Evolutionary conservation across 2,113 vertebrate genomes (phyloP).

Genomic region (Leucosticte australis): DNA sequence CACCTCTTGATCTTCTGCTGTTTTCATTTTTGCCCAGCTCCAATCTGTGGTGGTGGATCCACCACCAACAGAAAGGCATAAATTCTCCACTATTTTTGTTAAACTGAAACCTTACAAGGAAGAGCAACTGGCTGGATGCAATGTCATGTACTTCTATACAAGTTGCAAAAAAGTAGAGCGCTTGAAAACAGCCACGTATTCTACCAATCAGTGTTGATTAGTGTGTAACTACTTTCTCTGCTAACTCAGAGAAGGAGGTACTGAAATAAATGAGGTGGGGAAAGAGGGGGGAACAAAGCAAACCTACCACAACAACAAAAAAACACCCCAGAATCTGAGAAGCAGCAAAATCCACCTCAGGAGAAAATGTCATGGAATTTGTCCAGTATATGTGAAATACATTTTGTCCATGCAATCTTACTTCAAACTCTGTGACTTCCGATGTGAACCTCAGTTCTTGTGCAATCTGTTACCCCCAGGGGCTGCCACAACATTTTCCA

Average conservation of each 20-base stretch:
- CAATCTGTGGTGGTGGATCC: neutral
- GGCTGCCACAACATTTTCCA: neutral
- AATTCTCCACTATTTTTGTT: neutral
- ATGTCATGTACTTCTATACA: neutral
- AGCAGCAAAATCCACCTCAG: neutral
- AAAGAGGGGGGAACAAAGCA: neutral
- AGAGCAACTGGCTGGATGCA: neutral
- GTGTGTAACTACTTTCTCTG: neutral
- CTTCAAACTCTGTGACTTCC: neutral
- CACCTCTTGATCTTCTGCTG: neutral
- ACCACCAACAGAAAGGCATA: neutral
- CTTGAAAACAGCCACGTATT: neutral
- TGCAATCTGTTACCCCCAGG: neutral
- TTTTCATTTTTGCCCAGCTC: neutral
- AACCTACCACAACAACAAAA: neutral
- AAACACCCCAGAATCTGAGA: neutral
- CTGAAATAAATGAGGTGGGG: neutral
- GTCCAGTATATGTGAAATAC: neutral
- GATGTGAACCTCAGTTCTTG: neutral
- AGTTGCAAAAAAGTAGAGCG: neutral
- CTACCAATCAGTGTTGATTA: neutral
- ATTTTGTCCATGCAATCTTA: neutral
- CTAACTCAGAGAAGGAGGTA: neutral
- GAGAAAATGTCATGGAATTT: neutral
- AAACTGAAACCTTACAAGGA: neutral